Conservation (phyloP, 2,888 invertebrate species). For the Macrosoma leucophasiata region DNA sequence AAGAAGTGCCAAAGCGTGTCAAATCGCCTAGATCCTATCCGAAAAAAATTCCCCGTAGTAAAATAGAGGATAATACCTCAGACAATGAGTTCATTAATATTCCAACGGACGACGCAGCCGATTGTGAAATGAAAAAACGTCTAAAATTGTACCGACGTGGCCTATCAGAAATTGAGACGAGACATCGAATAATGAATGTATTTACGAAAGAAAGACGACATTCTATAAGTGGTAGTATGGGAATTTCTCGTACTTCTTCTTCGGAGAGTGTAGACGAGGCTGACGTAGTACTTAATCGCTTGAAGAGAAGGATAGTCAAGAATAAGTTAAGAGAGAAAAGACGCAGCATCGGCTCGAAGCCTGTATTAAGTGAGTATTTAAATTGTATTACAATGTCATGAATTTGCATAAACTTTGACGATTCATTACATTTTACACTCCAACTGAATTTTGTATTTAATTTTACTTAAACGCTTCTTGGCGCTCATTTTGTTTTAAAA, state of each 20-base stretch:
- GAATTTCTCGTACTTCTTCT: slow-evolving; percentile 54
- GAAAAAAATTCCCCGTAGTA: slow-evolving; percentile 36
- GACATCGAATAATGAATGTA: slow-evolving; percentile 36
- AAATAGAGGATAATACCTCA: slow-evolving; percentile 45
- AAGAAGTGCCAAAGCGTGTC: slow-evolving; percentile 31
- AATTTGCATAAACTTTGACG: slow-evolving; percentile 7
- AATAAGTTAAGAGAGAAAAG: slow-evolving; percentile 68
- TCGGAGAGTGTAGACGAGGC: slow-evolving; percentile 73
- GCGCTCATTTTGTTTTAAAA: too few relatives aligned
- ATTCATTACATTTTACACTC: too few relatives aligned
- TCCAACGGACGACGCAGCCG: slow-evolving; percentile 57
- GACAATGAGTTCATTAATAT: slow-evolving; percentile 61
- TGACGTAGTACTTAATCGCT: slow-evolving; percentile 64
- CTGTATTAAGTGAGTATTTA: slow-evolving; percentile 50
- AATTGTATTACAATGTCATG: slow-evolving; percentile 23
- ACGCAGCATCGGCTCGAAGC: slow-evolving; percentile 49
- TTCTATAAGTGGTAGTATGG: slow-evolving; percentile 50
- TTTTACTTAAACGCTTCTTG: slow-evolving; percentile 2
- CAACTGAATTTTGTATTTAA: slow-evolving; percentile 8
- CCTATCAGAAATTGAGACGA: slow-evolving; percentile 58
- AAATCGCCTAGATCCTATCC: slow-evolving; percentile 38
- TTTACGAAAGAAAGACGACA: slow-evolving; percentile 53
- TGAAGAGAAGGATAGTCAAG: slow-evolving; percentile 68
- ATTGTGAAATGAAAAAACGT: slow-evolving; percentile 66
- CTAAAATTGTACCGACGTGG: slow-evolving; percentile 70